phyloP scores from a whole-genome alignment of 2,888 invertebrate species.

The Chironomus riparius region DNA sequence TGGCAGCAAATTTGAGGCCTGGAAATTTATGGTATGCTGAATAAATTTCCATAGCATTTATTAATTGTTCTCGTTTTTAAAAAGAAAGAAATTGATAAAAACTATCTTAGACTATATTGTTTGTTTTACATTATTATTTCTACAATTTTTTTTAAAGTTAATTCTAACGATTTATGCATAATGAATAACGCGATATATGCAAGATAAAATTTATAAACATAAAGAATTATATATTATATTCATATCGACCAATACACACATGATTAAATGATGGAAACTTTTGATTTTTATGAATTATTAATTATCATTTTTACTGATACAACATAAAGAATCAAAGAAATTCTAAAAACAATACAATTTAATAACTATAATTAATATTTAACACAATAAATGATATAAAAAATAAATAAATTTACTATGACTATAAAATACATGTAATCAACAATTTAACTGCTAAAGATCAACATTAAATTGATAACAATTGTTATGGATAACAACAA shows the following conservation, averaged over 20 bases:
- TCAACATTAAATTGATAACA: too few species aligned
- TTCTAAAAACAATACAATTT: background rate
- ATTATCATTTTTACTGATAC: background rate
- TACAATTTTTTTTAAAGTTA: background rate
- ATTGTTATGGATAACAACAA: background rate
- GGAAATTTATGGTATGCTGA: conserved; percentile 25
- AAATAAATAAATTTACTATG: background rate
- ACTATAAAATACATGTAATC: background rate
- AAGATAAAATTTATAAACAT: background rate
- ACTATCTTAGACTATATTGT: background rate
- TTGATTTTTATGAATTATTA: background rate
- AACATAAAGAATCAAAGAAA: background rate
- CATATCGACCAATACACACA: background rate
- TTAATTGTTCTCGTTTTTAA: conserved; percentile 9
- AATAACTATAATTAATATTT: too few species aligned
- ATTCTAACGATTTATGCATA: background rate
- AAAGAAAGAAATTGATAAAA: background rate
- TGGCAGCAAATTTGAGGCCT: conserved; percentile 37
- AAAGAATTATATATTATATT: background rate
- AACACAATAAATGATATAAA: background rate
- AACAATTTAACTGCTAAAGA: too few species aligned
- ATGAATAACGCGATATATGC: background rate
- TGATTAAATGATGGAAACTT: background rate
- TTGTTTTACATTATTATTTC: background rate
- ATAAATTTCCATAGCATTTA: conserved; percentile 18